These are phyloP conservation scores for Sipunculus nudus DNA, from an alignment of 2,888 invertebrate species.

Conservation along the genomic window DNA sequence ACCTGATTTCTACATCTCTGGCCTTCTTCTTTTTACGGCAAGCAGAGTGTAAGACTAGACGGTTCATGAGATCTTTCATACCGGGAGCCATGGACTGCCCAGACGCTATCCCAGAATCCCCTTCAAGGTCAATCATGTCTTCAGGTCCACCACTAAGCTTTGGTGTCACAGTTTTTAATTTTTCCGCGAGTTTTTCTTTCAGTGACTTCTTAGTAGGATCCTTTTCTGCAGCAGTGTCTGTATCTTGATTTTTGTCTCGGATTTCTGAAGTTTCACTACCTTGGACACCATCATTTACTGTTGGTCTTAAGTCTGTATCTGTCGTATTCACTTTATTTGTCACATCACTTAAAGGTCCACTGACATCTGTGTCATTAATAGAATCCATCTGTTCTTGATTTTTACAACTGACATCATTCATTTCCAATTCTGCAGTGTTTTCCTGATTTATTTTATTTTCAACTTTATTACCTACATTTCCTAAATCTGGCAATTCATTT, in stretches of 20 bases:
- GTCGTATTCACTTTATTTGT: neutral
- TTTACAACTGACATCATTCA: neutral
- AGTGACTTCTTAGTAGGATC: constrained; percentile 15
- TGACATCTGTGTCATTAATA: no score
- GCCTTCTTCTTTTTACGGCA: constrained; percentile 49
- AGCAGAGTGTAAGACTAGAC: constrained; percentile 76
- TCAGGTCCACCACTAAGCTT: constrained; percentile 70
- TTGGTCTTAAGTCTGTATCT: neutral
- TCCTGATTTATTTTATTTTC: neutral
- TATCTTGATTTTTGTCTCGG: constrained; percentile 2
- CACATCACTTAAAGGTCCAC: no score
- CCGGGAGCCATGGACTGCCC: constrained; percentile 65
- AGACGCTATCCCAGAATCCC: constrained; percentile 57
- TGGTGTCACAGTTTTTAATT: constrained; percentile 64
- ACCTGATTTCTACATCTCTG: constrained; percentile 71
- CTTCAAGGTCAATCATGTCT: constrained; percentile 74
- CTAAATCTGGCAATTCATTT: constrained; percentile 39
- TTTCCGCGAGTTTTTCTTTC: constrained; percentile 35
- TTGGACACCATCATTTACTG: neutral
- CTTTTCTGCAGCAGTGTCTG: constrained; percentile 5
- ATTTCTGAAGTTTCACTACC: constrained; percentile 2
- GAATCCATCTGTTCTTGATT: neutral
- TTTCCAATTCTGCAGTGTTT: constrained; percentile 17
- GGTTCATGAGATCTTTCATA: constrained; percentile 75
- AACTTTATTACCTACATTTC: constrained; percentile 1